These are phyloP conservation scores for Xiphias gladius DNA, from an alignment of 2,113 vertebrate genomes.

Conservation along the genomic window DNA sequence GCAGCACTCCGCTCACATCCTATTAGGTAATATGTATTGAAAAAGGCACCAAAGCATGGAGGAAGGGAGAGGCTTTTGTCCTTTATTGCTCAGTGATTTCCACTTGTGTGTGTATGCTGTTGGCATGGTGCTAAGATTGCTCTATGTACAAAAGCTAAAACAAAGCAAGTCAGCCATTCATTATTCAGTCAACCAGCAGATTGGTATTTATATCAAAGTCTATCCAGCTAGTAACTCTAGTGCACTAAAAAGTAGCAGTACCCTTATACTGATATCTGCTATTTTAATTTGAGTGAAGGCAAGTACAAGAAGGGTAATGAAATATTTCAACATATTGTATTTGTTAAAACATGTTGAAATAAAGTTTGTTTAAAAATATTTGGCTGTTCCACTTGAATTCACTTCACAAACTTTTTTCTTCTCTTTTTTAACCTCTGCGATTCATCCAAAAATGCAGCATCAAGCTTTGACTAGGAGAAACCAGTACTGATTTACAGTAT, in stretches of 20 bases:
- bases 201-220: conserved; percentile 30
- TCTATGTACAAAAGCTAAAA: conserved; percentile 27
- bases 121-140: neutral
- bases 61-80: conserved; percentile 12
- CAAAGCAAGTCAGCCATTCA: conserved; percentile 21
- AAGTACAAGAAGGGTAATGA: conserved; percentile 3
- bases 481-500: conserved; percentile 31
- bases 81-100: conserved; percentile 49
- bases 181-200: conserved; percentile 10
- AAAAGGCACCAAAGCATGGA: conserved; percentile 32
- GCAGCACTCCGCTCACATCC: conserved; percentile 40
- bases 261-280: neutral
- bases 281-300: neutral
- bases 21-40: conserved; percentile 37
- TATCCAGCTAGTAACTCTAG: neutral
- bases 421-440: neutral
- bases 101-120: conserved; percentile 19
- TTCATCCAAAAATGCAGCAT: conserved; percentile 5
- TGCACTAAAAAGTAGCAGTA: neutral
- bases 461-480: conserved; percentile 20
- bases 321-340: neutral
- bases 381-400: neutral
- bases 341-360: neutral
- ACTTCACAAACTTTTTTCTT: neutral
- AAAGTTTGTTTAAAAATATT: neutral